Conservation (phyloP, 2,888 invertebrate genomes). For the Oxytorus armatus region DNA sequence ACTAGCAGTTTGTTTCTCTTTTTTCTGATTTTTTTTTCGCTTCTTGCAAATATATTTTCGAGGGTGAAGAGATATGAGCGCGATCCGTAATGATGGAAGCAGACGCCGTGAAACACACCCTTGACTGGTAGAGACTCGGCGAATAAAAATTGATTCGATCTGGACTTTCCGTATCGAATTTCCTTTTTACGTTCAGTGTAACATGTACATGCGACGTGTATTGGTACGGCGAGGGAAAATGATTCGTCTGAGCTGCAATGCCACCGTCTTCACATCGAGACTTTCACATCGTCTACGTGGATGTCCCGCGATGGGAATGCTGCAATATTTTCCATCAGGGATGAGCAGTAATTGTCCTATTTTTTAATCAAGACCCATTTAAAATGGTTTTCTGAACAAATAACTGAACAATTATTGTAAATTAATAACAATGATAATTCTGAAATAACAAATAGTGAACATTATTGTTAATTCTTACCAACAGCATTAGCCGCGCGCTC, state of each 20-base stretch:
- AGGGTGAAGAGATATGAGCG: conserved; percentile 23
- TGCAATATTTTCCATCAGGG: no score
- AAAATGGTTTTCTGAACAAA: no score
- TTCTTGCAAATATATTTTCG: neutral
- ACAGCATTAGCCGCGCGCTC: no score
- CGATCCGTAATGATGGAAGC: conserved; percentile 42
- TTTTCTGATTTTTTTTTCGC: neutral
- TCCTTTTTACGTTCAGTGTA: conserved; percentile 4
- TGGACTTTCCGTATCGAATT: conserved; percentile 58
- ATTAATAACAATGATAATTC: no score
- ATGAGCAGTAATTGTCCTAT: no score
- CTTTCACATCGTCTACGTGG: no score
- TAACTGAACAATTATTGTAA: no score
- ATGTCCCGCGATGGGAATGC: no score
- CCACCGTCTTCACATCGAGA: no score
- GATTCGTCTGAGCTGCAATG: neutral
- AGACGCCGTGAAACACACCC: conserved; percentile 24
- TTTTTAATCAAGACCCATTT: no score
- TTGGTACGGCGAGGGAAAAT: neutral
- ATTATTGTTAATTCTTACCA: no score
- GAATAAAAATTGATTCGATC: conserved; percentile 64
- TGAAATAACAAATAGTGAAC: no score
- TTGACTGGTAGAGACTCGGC: conserved; percentile 2
- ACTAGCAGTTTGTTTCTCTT: conserved; percentile 1
- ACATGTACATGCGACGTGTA: neutral